Evolutionary conservation across 1,140 invertebrate genomes (phyloP), one percentile per base, ranked within the genome.

Genomic region (Pogonomyrmex californicus): DNA sequence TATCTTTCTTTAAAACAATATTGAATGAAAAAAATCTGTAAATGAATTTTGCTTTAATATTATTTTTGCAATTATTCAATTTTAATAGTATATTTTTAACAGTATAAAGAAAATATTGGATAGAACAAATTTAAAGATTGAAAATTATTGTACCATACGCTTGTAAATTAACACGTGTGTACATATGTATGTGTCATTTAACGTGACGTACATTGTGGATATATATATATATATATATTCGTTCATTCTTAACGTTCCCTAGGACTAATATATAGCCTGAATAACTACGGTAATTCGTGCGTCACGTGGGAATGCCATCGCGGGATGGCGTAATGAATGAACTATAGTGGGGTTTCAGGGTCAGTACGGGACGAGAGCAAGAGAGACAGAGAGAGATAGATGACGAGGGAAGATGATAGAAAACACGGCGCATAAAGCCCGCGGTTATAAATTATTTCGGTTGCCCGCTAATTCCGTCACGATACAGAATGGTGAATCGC

Each of bases 371-470:
- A 87, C 75, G 62, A n/a, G 41, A 56, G 33, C 54, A 47, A 56
- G 36, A 56, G n/a, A 58, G 36, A 56, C 33, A 56, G n/a, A 23
- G 54, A 58, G 4, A 36, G 68, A 23, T 33, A 36, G 51, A 56
- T 4, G 30, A 23, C 33, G 51, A 66, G 44, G 56, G 81, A 77
- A 88, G 71, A 88, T 63, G 86, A 88, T 87, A 62, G 36, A 75
- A 54, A 88, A 23, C 73, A 36, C 71, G 30, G 47, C 62, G 73
- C 38, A 41, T 58, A 56, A 73, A 85, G 71, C 88, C 56, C 17
- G 65, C 65, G 56, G 58, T 47, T 87, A 87, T 88, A 89, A 88
- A 89, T 88, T 88, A 89, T 89, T 89, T 89, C 87, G 79, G 87
- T 88, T 89, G 58, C 54, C 54, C 86, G 87, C 87, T 89, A 89